Percentiles rank a stretch among this genome's conserved stretches.
Evolutionary conservation across 1,140 invertebrate genomes (phyloP).

Genomic region (Megalopta genalis): DNA sequence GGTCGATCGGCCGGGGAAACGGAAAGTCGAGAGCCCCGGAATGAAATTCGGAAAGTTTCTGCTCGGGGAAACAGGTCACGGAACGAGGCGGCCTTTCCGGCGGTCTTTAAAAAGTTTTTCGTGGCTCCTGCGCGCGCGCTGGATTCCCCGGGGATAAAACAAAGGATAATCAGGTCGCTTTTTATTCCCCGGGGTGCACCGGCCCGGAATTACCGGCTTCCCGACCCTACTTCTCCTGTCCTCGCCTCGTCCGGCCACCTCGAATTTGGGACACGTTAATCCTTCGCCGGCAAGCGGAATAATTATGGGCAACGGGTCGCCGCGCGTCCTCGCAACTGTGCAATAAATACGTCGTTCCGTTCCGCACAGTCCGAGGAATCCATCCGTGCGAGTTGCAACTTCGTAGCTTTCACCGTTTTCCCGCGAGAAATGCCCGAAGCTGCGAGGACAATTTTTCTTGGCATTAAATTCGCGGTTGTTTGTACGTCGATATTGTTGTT

Average conservation of each 20-base stretch:
- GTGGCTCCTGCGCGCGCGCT: neutral
- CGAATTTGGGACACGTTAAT: slow-evolving; percentile 41
- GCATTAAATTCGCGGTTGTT: too few relatives aligned
- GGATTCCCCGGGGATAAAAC: slow-evolving; percentile 53
- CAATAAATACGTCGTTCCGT: too few relatives aligned
- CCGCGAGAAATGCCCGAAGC: too few relatives aligned
- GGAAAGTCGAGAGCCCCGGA: slow-evolving; percentile 1
- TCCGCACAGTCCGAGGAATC: too few relatives aligned
- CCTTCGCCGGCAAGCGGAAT: slow-evolving; percentile 7
- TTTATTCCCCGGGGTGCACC: slow-evolving; percentile 40
- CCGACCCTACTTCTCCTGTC: slow-evolving; percentile 29
- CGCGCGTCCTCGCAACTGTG: too few relatives aligned
- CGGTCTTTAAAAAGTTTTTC: slow-evolving; percentile 63
- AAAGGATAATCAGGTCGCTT: slow-evolving; percentile 63
- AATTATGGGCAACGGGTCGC: too few relatives aligned
- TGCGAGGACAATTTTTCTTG: too few relatives aligned
- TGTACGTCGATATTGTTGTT: too few relatives aligned
- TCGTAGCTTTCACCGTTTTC: too few relatives aligned
- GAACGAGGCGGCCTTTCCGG: slow-evolving; percentile 23
- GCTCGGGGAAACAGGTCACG: slow-evolving; percentile 62
- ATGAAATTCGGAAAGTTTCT: slow-evolving; percentile 54
- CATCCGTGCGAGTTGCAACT: too few relatives aligned
- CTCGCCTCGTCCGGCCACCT: slow-evolving; percentile 19
- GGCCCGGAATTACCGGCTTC: slow-evolving; percentile 33
- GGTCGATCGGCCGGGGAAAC: too few relatives aligned